Percentiles rank a stretch among this genome's conserved stretches.
Evolutionary conservation across 2,797 vertebrate genomes (phyloP).

Genomic region (Lepilemur ruficaudatus): DNA sequence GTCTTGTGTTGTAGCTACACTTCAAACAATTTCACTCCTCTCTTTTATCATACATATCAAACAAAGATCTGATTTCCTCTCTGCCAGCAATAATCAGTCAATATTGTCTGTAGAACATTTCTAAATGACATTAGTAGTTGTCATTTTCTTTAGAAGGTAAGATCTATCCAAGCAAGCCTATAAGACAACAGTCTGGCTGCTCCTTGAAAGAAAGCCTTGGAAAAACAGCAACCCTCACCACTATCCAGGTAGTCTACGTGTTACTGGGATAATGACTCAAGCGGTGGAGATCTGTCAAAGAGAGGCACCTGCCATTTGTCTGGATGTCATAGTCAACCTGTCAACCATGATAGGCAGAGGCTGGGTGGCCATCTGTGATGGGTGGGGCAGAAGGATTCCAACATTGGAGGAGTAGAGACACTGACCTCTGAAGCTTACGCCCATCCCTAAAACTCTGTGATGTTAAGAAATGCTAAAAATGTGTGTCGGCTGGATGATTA

Average conservation of each 20-base stretch:
- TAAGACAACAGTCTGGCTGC: background rate
- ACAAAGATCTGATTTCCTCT: constrained; percentile 7
- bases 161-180: background rate
- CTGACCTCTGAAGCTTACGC: background rate
- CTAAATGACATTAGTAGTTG: background rate
- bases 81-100: constrained; percentile 3
- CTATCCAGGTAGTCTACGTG: background rate
- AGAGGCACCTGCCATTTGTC: background rate
- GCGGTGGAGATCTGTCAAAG: background rate
- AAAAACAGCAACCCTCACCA: background rate
- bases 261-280: background rate
- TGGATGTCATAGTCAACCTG: background rate
- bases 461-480: background rate
- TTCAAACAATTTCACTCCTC: background rate
- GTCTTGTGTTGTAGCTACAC: background rate
- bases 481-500: background rate
- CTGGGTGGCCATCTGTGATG: background rate
- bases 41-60: constrained; percentile 6
- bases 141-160: constrained; percentile 24
- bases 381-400: background rate
- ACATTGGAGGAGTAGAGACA: background rate
- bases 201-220: background rate
- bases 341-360: background rate
- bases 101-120: background rate
- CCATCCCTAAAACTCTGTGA: background rate